Percentiles rank a stretch among this genome's conserved stretches.
phyloP scores from a whole-genome alignment of 2,113 vertebrate species.

The Zosterops hypoxanthus region DNA sequence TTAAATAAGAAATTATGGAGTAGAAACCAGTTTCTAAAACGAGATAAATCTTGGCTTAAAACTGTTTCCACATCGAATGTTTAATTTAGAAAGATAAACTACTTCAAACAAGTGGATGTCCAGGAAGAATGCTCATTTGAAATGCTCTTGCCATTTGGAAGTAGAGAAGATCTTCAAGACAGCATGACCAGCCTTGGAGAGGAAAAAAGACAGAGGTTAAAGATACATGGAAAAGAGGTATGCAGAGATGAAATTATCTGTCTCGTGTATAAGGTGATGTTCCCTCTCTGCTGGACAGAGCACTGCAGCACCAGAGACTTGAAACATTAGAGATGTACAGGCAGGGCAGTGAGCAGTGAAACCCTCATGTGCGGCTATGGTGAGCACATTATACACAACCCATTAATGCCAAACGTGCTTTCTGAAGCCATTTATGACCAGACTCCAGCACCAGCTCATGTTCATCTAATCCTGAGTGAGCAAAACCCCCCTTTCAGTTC shows the following conservation, averaged over 20 bases:
- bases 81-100: background rate
- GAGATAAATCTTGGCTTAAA: background rate
- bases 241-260: background rate
- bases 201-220: background rate
- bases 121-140: background rate
- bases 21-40: background rate
- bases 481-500: background rate
- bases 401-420: background rate
- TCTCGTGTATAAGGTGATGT: background rate
- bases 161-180: background rate
- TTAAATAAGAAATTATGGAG: background rate
- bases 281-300: background rate
- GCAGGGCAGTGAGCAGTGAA: background rate
- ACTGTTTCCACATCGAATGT: background rate
- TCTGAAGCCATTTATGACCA: background rate
- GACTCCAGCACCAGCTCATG: background rate
- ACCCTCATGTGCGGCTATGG: rapidly evolving
- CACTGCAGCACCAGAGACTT: background rate
- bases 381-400: background rate
- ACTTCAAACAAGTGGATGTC: background rate
- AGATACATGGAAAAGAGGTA: background rate
- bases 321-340: background rate
- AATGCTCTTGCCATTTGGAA: background rate
- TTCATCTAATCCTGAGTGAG: background rate
- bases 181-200: background rate